Evolutionary conservation across 2,797 vertebrate genomes (phyloP).

Genomic region (Labeo calbasu): DNA sequence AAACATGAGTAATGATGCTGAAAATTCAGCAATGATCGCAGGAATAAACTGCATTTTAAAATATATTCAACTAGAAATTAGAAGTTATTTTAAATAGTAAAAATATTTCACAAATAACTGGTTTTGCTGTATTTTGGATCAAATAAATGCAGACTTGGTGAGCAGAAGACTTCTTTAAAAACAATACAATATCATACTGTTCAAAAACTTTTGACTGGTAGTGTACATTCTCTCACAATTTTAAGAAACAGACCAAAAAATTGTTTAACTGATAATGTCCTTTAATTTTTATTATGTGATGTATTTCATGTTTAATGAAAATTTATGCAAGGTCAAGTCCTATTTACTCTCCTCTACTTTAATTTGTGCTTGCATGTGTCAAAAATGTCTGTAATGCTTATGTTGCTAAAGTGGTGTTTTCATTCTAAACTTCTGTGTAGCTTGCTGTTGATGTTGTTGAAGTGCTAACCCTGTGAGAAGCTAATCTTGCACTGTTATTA

Average conservation of each 20-base stretch:
- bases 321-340: background rate
- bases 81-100: too few species aligned
- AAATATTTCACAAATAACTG: too few species aligned
- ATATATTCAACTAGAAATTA: too few species aligned
- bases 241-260: background rate
- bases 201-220: too few species aligned
- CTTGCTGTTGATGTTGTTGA: conserved; percentile 23
- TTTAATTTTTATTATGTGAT: background rate
- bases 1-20: too few species aligned
- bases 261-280: background rate
- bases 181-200: too few species aligned
- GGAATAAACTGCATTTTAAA: too few species aligned
- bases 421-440: background rate
- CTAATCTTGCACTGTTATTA: conserved; percentile 15
- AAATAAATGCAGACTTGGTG: too few species aligned
- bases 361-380: conserved; percentile 1
- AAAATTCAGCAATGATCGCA: too few species aligned
- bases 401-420: background rate
- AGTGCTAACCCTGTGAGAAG: conserved; percentile 23
- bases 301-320: background rate
- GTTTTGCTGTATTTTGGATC: too few species aligned
- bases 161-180: too few species aligned
- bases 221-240: background rate
- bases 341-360: background rate
- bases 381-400: background rate